These are phyloP conservation scores for Gallinago media DNA, from an alignment of 2,113 vertebrate genomes.

Conservation along the genomic window DNA sequence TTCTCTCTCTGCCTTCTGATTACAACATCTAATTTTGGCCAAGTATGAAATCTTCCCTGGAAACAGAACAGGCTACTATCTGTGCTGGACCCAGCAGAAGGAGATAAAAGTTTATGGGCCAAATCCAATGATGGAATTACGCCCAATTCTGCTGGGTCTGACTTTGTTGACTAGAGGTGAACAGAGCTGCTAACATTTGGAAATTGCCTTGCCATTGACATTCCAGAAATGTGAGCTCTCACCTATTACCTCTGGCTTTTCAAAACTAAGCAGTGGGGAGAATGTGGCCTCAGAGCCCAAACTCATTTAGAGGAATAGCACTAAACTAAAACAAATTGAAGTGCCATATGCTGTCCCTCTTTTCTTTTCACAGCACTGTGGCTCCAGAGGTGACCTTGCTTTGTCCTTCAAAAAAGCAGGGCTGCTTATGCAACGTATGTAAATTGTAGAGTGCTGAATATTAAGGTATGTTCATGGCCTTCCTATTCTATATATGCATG, in stretches of 20 bases:
- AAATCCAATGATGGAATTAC: background rate
- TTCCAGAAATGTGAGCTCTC: background rate
- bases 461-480: background rate
- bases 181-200: background rate
- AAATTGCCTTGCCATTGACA: background rate
- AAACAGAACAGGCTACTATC: background rate
- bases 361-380: background rate
- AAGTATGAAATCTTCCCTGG: background rate
- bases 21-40: background rate
- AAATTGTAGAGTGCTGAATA: background rate
- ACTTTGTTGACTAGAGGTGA: background rate
- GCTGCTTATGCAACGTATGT: accelerated
- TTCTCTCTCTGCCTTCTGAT: background rate
- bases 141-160: background rate
- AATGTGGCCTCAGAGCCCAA: background rate
- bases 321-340: background rate
- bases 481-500: background rate
- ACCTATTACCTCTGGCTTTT: background rate
- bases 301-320: background rate
- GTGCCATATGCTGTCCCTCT: background rate
- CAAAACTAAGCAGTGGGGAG: background rate
- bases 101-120: background rate
- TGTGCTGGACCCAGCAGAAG: background rate
- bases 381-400: background rate
- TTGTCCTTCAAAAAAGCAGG: background rate